Percentiles rank a stretch among this genome's conserved stretches.
phyloP scores from a whole-genome alignment of 2,113 vertebrate genomes.

The Clupea harengus region DNA sequence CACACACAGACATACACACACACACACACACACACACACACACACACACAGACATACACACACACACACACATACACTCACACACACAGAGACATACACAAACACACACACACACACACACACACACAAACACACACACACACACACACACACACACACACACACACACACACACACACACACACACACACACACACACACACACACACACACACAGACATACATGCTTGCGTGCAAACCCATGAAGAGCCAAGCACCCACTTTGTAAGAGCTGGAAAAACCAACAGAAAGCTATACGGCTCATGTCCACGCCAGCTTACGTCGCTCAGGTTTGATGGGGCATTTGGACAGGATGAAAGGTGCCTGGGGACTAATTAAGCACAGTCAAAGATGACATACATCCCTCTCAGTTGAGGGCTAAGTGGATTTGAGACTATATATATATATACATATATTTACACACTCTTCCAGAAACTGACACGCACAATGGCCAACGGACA shows the following conservation, averaged over 20 bases:
- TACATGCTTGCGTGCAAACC: background rate
- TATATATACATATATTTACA: background rate
- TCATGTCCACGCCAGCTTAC: background rate
- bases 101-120: no score
- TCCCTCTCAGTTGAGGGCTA: background rate
- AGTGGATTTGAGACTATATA: background rate
- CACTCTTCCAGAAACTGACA: background rate
- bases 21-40: no score
- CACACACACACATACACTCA: no score
- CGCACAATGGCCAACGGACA: background rate
- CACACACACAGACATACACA: no score
- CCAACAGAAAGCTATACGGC: background rate
- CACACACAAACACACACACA: no score
- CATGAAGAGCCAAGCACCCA: background rate
- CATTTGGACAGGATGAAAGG: background rate
- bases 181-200: no score
- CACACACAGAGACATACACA: no score
- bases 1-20: no score
- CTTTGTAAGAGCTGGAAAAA: background rate
- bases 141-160: no score
- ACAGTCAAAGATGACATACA: background rate
- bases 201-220: no score
- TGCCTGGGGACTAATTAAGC: background rate
- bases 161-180: no score
- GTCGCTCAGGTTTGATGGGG: background rate